Evolutionary conservation across 1,140 invertebrate species (phyloP), one percentile per base, ranked within the genome.

Genomic region (Apis dorsata): DNA sequence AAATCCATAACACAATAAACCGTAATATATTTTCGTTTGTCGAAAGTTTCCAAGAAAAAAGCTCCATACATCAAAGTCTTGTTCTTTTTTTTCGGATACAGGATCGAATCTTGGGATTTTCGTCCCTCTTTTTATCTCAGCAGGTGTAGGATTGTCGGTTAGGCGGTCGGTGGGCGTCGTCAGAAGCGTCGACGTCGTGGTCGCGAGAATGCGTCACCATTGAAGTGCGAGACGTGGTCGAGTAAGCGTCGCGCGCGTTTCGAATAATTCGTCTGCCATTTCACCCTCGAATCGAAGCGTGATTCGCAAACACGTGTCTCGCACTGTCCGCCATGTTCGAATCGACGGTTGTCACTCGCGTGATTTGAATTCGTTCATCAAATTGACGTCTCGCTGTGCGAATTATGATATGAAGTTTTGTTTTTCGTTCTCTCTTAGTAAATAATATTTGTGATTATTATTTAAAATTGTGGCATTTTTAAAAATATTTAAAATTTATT

Each of bases 171-270:
- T 87, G 74, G 80, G 73, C 71, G 80, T 71, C 78, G 83, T 63
- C 44, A 15, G 24, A 44, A 60, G 49, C 63, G 68, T 71, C 60
- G 84, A 51, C 53, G 62, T 24, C 44, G 69, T 75, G 49, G 76
- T 57, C 65, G 55, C 71, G 80, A 59, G 76, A 60, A n/a, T 82
- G 79, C 87, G 60, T 80, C 85, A 81, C 88, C 91, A 93, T 90
- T 93, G 90, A 88, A 92, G 90, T 91, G 90, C 90, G 91, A 90
- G 91, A 89, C 91, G 74, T 82, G 92, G 91, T 86, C 76, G 89
- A 83, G 92, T 89, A 81, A 88, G 85, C 89, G 86, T 92, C 92
- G 69, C 83, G 69, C 83, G 83, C 34, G 34, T 62, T 73, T 76
- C 75, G 71, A 68, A 70, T 21, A 44, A 49, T 60, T 34, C 49